Conservation (phyloP, 92 coral and sea anemone genomes). For the Pocillopora meandrina region DNA sequence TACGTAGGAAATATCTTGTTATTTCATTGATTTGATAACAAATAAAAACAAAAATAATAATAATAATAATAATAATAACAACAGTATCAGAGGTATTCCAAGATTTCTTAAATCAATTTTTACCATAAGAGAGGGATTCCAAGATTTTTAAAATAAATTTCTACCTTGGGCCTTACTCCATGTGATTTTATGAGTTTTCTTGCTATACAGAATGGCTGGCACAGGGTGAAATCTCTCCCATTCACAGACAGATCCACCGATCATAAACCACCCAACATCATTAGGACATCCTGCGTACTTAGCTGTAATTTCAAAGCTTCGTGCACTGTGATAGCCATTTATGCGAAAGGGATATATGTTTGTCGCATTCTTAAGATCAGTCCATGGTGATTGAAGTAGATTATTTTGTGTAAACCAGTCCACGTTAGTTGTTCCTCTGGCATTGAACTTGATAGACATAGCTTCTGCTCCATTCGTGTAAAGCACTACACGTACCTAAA, state of each 20-base stretch:
- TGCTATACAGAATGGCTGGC: neutral
- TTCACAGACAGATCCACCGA: neutral
- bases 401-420: conserved; percentile 38
- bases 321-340: neutral
- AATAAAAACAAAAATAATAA: no score
- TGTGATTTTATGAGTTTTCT: neutral
- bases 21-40: no score
- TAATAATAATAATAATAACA: no score
- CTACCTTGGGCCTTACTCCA: neutral
- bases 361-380: conserved; percentile 18
- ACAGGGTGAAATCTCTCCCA: conserved; percentile 30
- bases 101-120: no score
- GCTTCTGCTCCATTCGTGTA: conserved; percentile 20
- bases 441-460: conserved; percentile 30
- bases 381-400: conserved; percentile 43
- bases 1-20: no score
- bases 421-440: no score
- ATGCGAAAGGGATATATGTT: conserved; percentile 22
- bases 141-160: no score
- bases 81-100: no score
- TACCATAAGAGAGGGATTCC: no score
- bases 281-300: conserved; percentile 7
- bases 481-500: conserved; percentile 45
- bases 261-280: conserved; percentile 47
- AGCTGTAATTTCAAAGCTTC: conserved; percentile 34